Evolutionary conservation across 2,797 vertebrate species (phyloP), one percentile per base, ranked within the genome.

Genomic region (Enteromius paludinosus): DNA sequence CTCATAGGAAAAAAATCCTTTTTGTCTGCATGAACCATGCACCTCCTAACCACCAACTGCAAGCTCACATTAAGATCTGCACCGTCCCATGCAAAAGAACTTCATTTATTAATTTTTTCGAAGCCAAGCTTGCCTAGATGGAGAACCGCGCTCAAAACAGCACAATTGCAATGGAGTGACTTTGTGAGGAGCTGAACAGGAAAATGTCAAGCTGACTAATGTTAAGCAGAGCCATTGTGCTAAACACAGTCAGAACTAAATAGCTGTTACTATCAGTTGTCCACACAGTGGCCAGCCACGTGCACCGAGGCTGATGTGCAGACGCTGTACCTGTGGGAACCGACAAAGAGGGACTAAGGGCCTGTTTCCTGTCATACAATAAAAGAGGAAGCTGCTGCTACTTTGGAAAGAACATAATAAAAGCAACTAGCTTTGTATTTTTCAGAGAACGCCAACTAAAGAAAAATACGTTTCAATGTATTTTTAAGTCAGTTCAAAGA

Each of bases 341-440:
- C 25, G 83, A 86, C 76, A 83, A 81, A 81, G 72, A 87, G 33
- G 45, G 83, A 89, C 71, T 20, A 59, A 78, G 87, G 84, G 88
- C 79, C 87, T 78, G 84, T 87, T 91, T 92, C 88, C 90, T 90
- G 79, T 83, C 82, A 85, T 66, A 87, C 83, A 84, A 84, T 88
- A 66, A 88, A 85, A 84, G 78, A 85, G 88, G 87, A 88, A 87
- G 76, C 78, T 69, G 45, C 68, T 80, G 52, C 56, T 78, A 64
- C 66, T 79, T 54, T 79, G 84, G 59, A 78, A 65, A 79, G 30
- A 82, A 86, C 61, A 77, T 3, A 78, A 88, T 85, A 83, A 84
- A 79, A 52, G 68, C 43, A 72, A 68, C 78, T 70, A 64, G 49
- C 49, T 64, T 33, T 23, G 6, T 23, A n/a, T 33, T 72, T 33